Evolutionary conservation across 1,140 invertebrate genomes (phyloP), one percentile per base, ranked within the genome.

Genomic region (Pinna nobilis): DNA sequence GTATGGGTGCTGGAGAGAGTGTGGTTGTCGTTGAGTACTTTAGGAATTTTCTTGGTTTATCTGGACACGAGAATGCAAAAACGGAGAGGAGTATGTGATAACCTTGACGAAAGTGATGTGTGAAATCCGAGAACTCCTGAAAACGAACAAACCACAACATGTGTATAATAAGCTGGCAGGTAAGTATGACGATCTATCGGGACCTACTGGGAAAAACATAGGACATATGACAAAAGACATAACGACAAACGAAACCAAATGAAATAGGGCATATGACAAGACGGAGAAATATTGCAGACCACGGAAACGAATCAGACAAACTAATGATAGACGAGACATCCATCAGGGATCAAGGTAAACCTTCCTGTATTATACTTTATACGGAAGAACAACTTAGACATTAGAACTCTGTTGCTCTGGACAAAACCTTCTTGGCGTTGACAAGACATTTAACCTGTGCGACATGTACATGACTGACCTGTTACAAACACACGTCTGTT

Each of bases 171-270:
- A n/a, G n/a, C n/a, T 70, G 7, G 63, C 20, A 49, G 0, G 20
- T 23, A 55, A 71, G 13, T 51, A 71, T 47, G 50, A 70, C 41
- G 49, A 73, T 13, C 4, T 66, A 11, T 49, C 51, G 7, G n/a
- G 53, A 35, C 30, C 47, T 1, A 23, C 33, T 0, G 32, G 49
- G 3, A 13, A 23, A 11, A 59, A 23, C 53, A 60, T n/a, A n/a
- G n/a, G 23, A 35, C 65, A 2, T n/a, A 53, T 20, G 35, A 72
- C 35, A 65, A 64, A 20, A 64, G 32, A 15, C 18, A 33, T 9
- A 23, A 30, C 9, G 53, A 57, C 28, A 32, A 25, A 28, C n/a
- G 5, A 15, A 33, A 57, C 4, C 32, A 13, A 35, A 23, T 18
- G 28, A 57, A 28, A 39, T 30, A 28, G 15, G 50, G 23, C 1